A percentile compares a stretch with the other conserved stretches of the same genome.
Evolutionary conservation across 1,140 invertebrate species (phyloP).

Genomic region (Globodera rostochiensis): DNA sequence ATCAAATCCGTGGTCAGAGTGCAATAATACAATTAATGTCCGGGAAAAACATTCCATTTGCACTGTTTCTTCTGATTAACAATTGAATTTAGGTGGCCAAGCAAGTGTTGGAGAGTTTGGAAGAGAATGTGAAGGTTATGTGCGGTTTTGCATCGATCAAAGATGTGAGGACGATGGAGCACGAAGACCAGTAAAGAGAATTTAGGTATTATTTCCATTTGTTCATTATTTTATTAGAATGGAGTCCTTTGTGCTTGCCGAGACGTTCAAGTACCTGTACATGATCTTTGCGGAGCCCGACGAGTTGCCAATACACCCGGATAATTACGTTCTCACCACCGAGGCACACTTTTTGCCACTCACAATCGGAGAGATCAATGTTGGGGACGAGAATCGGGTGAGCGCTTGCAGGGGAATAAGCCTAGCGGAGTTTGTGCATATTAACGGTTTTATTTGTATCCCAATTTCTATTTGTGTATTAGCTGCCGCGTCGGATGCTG

Average conservation of each 20-base stretch:
- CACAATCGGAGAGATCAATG: constrained; percentile 62
- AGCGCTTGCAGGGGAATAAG: background rate
- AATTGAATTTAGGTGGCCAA: constrained; percentile 1
- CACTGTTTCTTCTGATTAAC: background rate
- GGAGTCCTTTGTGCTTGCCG: constrained; percentile 95
- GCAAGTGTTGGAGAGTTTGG: constrained; percentile 81
- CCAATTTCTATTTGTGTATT: constrained; percentile 44
- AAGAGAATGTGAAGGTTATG: constrained; percentile 84
- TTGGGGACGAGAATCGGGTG: background rate
- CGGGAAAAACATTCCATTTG: too few species aligned
- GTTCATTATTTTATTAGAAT: constrained; percentile 71
- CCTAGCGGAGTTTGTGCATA: too few species aligned
- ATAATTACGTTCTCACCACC: constrained; percentile 94
- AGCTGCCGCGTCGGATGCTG: constrained; percentile 59
- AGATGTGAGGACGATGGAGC: constrained; percentile 84
- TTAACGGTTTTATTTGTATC: background rate
- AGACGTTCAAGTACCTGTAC: constrained; percentile 96
- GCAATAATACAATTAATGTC: too few species aligned
- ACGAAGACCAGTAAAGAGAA: constrained; percentile 74
- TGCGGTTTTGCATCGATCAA: constrained; percentile 95
- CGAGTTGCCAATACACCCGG: constrained; percentile 85
- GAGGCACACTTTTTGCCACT: constrained; percentile 93
- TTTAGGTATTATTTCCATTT: constrained; percentile 44
- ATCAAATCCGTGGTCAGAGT: too few species aligned
- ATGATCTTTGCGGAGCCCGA: constrained; percentile 86